Base-by-base conservation (phyloP, 2,888 invertebrate genomes). In the Epirrita christyi region DNA sequence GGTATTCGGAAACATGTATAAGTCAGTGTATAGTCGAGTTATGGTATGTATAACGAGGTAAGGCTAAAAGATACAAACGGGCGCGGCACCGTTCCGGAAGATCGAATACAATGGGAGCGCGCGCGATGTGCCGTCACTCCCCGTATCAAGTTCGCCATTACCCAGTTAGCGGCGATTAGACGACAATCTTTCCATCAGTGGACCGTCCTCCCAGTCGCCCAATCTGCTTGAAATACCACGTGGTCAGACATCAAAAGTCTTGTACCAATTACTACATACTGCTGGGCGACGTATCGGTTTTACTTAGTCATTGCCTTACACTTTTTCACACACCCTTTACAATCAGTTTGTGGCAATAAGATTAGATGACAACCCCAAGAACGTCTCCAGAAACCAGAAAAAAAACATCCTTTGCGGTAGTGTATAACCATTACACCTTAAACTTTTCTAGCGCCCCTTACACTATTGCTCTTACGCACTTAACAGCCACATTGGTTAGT, bases 151-250 rank as follows among this genome's bases (percentile, higher is more conserved):
- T 86, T 86, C 78, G 78, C 80, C 76, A 88, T 88, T 90, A 88
- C 78, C 81, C 78, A 83, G 85, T 90, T 89, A 86, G 80, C 62
- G 75, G 64, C 80, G 82, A 87, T 88, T 84, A 84, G 68, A 55
- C 71, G 76, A 73, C 86, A 89, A 90, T 90, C 80, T 85, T 86
- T 74, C 80, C 80, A 89, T 91, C 85, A 88, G 67, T 71, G 72
- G 73, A 73, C 21, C 21, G 21, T 21, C 21, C n/a, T n/a, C n/a
- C n/a, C 79, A 74, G 75, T 70, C 70, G 64, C 67, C 72, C 79
- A 78, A 82, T 85, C 77, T 79, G 38, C 38, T 37, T 36, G 3
- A 32, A 21, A 11, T 29, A 41, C 54, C 54, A 78, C 79, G 77
- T 81, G 73, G 73, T 21, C 21, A 21, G 2, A 70, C 75, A 72